These are phyloP conservation scores for Cyprinodon variegatus DNA, from an alignment of 2,113 vertebrate genomes.

Conservation along the genomic window DNA sequence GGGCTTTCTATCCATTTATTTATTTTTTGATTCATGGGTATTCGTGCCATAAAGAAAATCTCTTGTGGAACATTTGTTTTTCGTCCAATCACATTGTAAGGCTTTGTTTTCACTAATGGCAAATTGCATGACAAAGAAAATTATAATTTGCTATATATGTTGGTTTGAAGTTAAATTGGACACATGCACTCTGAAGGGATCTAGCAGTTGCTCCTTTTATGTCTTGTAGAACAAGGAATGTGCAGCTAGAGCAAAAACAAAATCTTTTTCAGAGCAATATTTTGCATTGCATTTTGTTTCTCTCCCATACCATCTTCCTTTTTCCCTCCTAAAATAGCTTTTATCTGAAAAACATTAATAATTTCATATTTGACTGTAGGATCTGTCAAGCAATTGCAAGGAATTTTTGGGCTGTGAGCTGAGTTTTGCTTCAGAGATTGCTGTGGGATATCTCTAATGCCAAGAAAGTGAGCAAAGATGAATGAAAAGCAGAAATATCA, in stretches of 20 bases:
- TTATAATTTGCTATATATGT: not conserved
- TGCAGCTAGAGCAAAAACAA: not conserved
- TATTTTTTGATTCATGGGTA: not conserved
- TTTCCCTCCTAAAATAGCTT: not conserved
- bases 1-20: not conserved
- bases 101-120: not conserved
- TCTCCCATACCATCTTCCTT: not conserved
- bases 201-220: not conserved
- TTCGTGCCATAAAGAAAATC: not conserved
- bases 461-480: not conserved
- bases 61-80: not conserved
- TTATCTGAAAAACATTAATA: not conserved
- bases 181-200: not conserved
- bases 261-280: not conserved
- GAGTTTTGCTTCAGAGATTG: not conserved
- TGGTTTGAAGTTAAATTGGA: not conserved
- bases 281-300: not conserved
- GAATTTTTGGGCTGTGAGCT: too few relatives aligned
- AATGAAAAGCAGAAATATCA: not conserved
- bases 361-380: not conserved
- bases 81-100: not conserved
- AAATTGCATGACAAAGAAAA: not conserved
- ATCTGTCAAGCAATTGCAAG: not conserved
- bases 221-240: too few relatives aligned
- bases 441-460: not conserved